Conservation (phyloP, 1,140 invertebrate genomes). For the Drosophila miranda region DNA sequence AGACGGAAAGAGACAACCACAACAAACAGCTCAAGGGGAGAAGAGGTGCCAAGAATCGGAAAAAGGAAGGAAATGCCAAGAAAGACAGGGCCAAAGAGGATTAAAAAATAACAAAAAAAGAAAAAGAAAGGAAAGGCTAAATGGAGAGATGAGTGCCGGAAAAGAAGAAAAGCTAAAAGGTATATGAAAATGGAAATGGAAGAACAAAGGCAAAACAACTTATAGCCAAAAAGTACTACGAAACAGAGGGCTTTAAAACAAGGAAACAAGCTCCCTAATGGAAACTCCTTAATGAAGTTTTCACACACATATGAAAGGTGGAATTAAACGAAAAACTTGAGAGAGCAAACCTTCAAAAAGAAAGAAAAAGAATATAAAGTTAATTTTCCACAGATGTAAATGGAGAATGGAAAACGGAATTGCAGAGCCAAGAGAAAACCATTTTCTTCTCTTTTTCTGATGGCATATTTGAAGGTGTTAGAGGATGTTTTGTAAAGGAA, state of each 20-base stretch:
- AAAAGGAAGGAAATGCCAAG: constrained; percentile 5
- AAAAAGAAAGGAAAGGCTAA: neutral
- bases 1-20: constrained; percentile 10
- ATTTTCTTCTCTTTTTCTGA: constrained; percentile 3
- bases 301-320: constrained; percentile 5
- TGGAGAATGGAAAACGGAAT: no score
- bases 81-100: constrained; percentile 28
- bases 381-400: neutral
- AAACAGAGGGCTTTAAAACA: constrained; percentile 3
- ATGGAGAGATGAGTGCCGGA: neutral
- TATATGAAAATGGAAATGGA: neutral
- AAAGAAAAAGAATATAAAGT: constrained; percentile 22
- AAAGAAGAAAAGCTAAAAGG: neutral
- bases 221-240: neutral
- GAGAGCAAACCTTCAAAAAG: neutral
- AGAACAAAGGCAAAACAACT: no score
- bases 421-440: neutral
- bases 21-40: constrained; percentile 6
- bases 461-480: no score
- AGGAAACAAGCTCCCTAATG: constrained; percentile 3
- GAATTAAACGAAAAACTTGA: constrained; percentile 5
- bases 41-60: neutral
- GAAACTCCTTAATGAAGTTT: constrained; percentile 9
- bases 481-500: constrained; percentile 3
- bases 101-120: constrained; percentile 19